Evolutionary conservation across 2,797 vertebrate genomes (phyloP).

Genomic region (Percopsis omiscomaycus): DNA sequence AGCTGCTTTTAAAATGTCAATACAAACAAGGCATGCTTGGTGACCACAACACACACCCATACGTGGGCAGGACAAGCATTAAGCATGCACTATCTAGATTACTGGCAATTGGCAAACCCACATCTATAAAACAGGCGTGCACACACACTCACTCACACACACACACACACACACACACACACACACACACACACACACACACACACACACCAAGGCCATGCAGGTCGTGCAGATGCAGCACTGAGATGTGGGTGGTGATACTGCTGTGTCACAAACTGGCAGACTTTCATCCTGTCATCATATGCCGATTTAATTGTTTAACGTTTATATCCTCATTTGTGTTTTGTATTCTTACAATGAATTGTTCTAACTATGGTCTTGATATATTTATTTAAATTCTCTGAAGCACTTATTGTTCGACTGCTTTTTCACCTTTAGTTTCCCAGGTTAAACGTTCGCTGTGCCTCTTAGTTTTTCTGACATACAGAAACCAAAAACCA

Average conservation of each 20-base stretch:
- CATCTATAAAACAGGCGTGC: not conserved
- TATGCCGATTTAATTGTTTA: not conserved
- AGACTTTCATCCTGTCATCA: conserved; percentile 24
- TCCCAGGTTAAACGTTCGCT: not conserved
- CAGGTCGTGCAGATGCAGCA: conserved; percentile 56
- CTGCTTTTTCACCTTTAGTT: not conserved
- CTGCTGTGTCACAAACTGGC: conserved; percentile 46
- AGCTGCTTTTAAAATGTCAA: not conserved
- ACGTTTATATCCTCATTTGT: too few species aligned
- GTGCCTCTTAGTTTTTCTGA: conserved; percentile 22
- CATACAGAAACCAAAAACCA: conserved; percentile 24
- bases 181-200: conserved; percentile 32
- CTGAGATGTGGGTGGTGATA: conserved; percentile 78
- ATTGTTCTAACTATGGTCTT: too few species aligned
- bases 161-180: conserved; percentile 14
- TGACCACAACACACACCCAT: not conserved
- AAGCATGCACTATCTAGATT: too few species aligned
- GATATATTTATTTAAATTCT: not conserved
- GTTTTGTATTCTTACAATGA: too few species aligned
- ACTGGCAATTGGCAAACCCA: conserved; percentile 5
- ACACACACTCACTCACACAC: conserved; percentile 16
- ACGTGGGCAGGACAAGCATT: too few species aligned
- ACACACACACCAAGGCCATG: conserved; percentile 34
- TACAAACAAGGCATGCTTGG: not conserved
- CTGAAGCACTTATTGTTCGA: not conserved